A percentile compares a stretch with the other conserved stretches of the same genome.
Conservation (phyloP, 2,888 invertebrate species). For the Aethes cnicana region DNA sequence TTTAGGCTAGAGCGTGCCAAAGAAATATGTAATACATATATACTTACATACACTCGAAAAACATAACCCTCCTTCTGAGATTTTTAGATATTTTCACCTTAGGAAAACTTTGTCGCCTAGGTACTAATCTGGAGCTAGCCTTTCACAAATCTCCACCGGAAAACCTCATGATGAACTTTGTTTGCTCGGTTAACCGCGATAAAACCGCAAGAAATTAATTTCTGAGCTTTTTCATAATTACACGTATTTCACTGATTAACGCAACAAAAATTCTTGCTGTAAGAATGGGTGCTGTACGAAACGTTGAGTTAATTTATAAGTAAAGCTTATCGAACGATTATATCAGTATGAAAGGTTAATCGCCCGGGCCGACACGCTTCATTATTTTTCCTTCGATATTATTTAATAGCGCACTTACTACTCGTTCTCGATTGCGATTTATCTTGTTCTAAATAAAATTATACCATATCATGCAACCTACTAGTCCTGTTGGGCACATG, state of each 20-base stretch:
- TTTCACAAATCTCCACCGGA: conserved; percentile 25
- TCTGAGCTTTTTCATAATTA: conserved; percentile 20
- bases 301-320: conserved; percentile 23
- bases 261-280: conserved; percentile 20
- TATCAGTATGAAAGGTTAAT: conserved; percentile 30
- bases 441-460: conserved; percentile 17
- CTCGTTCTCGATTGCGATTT: conserved; percentile 5
- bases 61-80: too few species aligned
- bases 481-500: conserved; percentile 22
- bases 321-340: conserved; percentile 23
- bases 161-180: conserved; percentile 22
- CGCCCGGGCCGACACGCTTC: conserved; percentile 19
- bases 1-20: too few species aligned
- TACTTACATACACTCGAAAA: too few species aligned
- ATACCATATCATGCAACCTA: conserved; percentile 16
- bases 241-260: conserved; percentile 22
- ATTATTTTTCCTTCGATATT: conserved; percentile 27
- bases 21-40: too few species aligned
- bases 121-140: conserved; percentile 15
- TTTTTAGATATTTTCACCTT: too few species aligned
- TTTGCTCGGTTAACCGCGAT: conserved; percentile 24
- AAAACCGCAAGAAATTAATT: conserved; percentile 21
- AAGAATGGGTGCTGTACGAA: conserved; percentile 13
- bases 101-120: too few species aligned
- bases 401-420: conserved; percentile 26